These are phyloP conservation scores for Tipula unca DNA, from an alignment of 2,888 invertebrate species.

Conservation along the genomic window DNA sequence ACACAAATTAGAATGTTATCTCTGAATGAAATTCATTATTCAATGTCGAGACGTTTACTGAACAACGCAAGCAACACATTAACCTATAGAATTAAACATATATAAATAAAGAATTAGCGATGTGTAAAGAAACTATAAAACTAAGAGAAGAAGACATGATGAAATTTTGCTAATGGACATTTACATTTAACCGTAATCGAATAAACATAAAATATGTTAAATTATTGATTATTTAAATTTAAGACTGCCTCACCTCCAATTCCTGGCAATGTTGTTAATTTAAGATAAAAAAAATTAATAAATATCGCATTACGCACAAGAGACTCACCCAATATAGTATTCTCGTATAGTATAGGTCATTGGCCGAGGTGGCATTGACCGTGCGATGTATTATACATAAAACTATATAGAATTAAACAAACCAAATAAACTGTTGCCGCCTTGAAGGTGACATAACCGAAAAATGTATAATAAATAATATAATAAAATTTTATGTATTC, in stretches of 20 bases:
- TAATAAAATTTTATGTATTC: not conserved
- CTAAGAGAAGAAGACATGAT: not conserved
- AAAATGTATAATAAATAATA: not conserved
- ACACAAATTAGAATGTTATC: not conserved
- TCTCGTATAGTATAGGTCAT: not conserved
- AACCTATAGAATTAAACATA: too few species aligned
- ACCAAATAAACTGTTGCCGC: not conserved
- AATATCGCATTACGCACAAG: not conserved
- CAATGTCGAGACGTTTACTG: not conserved
- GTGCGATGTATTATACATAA: not conserved
- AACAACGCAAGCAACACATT: not conserved
- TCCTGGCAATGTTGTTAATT: not conserved
- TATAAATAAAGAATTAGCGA: not conserved
- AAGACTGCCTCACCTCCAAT: not conserved
- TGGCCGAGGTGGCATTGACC: not conserved
- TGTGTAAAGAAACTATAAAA: not conserved
- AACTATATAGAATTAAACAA: not conserved
- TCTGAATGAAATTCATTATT: not conserved
- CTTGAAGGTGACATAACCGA: not conserved
- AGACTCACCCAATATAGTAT: not conserved
- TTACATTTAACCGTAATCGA: not conserved
- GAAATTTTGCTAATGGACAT: not conserved
- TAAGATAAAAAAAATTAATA: not conserved
- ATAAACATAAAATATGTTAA: not conserved
- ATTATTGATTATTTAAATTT: not conserved